A percentile compares a stretch with the other conserved stretches of the same genome.
phyloP scores from a whole-genome alignment of 2,888 invertebrate species.

The Deladenus siricidicola region DNA sequence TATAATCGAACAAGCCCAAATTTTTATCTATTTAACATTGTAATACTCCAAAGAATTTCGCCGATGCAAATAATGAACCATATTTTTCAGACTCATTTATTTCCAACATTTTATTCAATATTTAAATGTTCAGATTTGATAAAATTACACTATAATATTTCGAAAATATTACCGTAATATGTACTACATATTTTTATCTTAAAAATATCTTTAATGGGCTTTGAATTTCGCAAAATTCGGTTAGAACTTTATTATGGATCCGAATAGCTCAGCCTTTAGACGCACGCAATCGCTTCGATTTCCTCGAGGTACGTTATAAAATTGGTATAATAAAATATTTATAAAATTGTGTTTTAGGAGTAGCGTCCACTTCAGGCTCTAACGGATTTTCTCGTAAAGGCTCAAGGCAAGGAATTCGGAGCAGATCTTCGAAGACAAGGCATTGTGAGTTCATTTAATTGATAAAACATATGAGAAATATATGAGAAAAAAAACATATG shows the following conservation, averaged over 20 bases:
- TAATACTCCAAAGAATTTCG: no score
- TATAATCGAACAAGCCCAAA: no score
- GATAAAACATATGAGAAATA: neutral
- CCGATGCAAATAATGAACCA: no score
- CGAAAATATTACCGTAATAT: no score
- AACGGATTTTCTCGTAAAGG: conserved; percentile 1
- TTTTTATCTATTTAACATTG: no score
- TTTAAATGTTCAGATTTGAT: no score
- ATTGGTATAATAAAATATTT: neutral
- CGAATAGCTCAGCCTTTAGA: conserved; percentile 25
- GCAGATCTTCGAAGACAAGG: conserved; percentile 14
- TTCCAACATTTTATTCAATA: no score
- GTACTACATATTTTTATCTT: neutral
- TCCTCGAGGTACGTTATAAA: conserved; percentile 17
- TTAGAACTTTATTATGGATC: neutral
- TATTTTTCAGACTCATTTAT: no score
- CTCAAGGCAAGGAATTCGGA: conserved; percentile 6
- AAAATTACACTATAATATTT: no score
- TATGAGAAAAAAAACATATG: neutral
- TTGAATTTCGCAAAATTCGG: neutral
- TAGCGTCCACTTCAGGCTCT: neutral
- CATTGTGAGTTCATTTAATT: conserved; percentile 4
- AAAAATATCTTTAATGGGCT: neutral
- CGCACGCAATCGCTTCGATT: conserved; percentile 44
- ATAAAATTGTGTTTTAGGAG: neutral